Conservation (phyloP, 2,113 vertebrate genomes). For the Triplophysa tibetana region DNA sequence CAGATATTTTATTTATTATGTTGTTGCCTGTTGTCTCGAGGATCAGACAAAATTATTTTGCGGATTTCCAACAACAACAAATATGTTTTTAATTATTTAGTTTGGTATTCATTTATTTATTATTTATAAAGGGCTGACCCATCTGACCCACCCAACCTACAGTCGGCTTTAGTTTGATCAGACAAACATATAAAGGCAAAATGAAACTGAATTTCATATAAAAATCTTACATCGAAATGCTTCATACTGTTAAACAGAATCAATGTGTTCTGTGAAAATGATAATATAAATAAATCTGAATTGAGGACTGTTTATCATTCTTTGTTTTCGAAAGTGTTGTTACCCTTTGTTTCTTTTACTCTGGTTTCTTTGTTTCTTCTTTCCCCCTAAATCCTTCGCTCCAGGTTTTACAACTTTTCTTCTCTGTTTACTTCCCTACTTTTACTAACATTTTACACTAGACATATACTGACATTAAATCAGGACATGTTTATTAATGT, state of each 20-base stretch:
- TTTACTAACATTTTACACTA: background rate
- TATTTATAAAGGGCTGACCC: too few species aligned
- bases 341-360: background rate
- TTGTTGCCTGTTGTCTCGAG: background rate
- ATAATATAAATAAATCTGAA: too few species aligned
- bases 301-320: background rate
- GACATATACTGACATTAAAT: background rate
- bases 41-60: constrained; percentile 1
- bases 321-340: background rate
- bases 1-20: background rate
- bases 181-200: too few species aligned
- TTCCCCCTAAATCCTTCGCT: background rate
- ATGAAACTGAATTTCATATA: too few species aligned
- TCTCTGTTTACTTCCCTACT: background rate
- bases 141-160: too few species aligned
- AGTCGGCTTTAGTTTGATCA: too few species aligned
- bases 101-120: too few species aligned
- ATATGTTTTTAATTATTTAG: too few species aligned
- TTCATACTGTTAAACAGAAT: too few species aligned
- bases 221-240: too few species aligned
- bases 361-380: background rate
- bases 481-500: constrained; percentile 90
- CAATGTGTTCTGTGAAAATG: too few species aligned
- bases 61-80: background rate
- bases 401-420: background rate